Evolutionary conservation across 2,113 vertebrate genomes (phyloP).

Genomic region (Acanthisitta chloris): DNA sequence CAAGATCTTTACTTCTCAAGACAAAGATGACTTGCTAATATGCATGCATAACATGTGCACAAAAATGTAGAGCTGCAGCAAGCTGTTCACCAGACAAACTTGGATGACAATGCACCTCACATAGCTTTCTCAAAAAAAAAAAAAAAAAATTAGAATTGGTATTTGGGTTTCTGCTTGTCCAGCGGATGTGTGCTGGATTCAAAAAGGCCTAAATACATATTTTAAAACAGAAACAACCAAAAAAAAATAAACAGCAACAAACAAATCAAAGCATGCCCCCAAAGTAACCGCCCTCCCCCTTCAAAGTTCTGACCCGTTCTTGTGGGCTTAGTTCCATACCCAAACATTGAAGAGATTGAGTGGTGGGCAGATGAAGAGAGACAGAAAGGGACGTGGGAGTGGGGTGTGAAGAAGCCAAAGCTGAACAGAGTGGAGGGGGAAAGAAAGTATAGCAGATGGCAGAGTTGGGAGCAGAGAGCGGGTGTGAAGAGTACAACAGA

Average conservation of each 20-base stretch:
- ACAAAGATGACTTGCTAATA: constrained; percentile 75
- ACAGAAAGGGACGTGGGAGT: constrained; percentile 82
- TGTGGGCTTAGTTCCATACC: constrained; percentile 69
- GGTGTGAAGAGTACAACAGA: constrained; percentile 83
- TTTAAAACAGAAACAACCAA: not conserved
- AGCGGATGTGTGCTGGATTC: constrained; percentile 42
- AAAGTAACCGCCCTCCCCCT: constrained; percentile 26
- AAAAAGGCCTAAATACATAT: constrained; percentile 12
- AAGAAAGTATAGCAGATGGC: constrained; percentile 80
- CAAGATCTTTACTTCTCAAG: constrained; percentile 68
- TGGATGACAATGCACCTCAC: constrained; percentile 65
- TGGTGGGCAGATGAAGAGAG: constrained; percentile 80
- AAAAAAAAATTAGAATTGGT: not conserved
- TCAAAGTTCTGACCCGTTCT: constrained; percentile 62
- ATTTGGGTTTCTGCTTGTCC: constrained; percentile 49
- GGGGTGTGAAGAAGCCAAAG: constrained; percentile 82
- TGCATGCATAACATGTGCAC: constrained; percentile 64
- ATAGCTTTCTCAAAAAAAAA: constrained; percentile 10
- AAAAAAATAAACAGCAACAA: not conserved
- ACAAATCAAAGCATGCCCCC: constrained; percentile 28
- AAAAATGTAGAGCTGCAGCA: constrained; percentile 59
- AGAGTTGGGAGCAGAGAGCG: constrained; percentile 79
- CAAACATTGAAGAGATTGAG: constrained; percentile 76
- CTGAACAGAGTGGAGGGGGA: constrained; percentile 80
- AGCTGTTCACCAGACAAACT: constrained; percentile 61